Evolutionary conservation across 2,113 vertebrate genomes (phyloP), one percentile per base, ranked within the genome.

Genomic region (Cromileptes altivelis): DNA sequence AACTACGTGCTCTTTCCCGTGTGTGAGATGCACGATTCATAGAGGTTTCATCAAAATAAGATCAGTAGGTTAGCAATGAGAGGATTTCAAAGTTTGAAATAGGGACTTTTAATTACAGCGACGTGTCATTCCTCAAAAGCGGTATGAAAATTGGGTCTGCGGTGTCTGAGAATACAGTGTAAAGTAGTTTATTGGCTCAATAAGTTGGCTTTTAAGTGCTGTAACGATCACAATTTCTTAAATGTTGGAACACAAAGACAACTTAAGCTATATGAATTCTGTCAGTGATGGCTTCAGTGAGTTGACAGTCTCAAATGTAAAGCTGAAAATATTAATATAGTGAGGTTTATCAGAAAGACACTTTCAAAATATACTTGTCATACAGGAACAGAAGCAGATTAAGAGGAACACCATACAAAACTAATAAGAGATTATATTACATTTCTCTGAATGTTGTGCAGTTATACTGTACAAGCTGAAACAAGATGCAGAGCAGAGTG

Each of bases 11-110:
- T 63, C 3, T 6, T 74, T 68, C 27, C n/a, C 6, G 27, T 14
- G 27, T 15, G 30, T 1, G 3, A 30, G 49, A 70, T 5, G 33
- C 1, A 37, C 33, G 42, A 53, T 67, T 67, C 61, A 45, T 68
- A 10, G 33, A 67, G 9, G 19, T 65, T 25, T 40, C 17, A 19
- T 65, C 61, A 21, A 60, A 73, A 60, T 17, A 23, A 52, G 30
- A 84, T 53, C 61, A 84, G 61, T 53, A 15, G 67, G 65, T 15
- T 68, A 55, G 58, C 33, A 4, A 27, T 13, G 15, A 57, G 18
- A 2, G 12, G 2, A 6, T 21, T 45, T 30, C 52, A 49, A 49
- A 78, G 65, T 21, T 21, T 18, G 40, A 67, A 67, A 68, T 27
- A 10, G 8, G 1, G 4, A 52, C 8, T 25, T 57, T 60, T 27